Evolutionary conservation across 1,140 invertebrate species (phyloP).

Genomic region (Venturia canescens): DNA sequence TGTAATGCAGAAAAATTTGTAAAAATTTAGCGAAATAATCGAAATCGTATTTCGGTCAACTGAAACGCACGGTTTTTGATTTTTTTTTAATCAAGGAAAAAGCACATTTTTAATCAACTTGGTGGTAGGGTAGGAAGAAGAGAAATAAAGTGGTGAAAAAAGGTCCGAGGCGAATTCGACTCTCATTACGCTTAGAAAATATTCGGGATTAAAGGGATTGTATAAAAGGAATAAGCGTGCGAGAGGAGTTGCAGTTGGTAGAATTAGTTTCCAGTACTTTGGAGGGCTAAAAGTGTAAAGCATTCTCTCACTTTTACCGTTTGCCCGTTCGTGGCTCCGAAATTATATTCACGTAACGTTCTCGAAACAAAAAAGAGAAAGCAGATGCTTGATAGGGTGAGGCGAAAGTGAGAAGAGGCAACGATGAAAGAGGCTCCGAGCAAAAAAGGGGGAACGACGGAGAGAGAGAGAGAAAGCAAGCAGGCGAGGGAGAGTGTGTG

Average conservation of each 20-base stretch:
- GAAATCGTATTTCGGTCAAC: too few relatives aligned
- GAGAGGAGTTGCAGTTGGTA: not conserved
- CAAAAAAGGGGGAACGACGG: not conserved
- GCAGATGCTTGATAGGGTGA: not conserved
- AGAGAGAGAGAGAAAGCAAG: not conserved
- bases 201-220: not conserved
- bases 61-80: too few relatives aligned
- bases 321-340: not conserved
- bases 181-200: slow-evolving; percentile 7
- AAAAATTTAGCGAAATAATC: too few relatives aligned
- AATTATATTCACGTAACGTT: slow-evolving; percentile 27
- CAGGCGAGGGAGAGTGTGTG: not conserved
- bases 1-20: too few relatives aligned
- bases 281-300: not conserved
- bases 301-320: not conserved
- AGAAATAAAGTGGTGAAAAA: not conserved
- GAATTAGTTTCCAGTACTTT: not conserved
- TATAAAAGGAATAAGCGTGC: not conserved
- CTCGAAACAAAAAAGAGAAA: slow-evolving; percentile 23
- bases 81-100: too few relatives aligned
- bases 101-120: not conserved
- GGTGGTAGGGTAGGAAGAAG: not conserved
- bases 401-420: not conserved
- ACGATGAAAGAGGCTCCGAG: not conserved
- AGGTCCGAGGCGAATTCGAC: not conserved